Conservation (phyloP, 2,888 invertebrate species). For the Oegoconia quadripuncta region DNA sequence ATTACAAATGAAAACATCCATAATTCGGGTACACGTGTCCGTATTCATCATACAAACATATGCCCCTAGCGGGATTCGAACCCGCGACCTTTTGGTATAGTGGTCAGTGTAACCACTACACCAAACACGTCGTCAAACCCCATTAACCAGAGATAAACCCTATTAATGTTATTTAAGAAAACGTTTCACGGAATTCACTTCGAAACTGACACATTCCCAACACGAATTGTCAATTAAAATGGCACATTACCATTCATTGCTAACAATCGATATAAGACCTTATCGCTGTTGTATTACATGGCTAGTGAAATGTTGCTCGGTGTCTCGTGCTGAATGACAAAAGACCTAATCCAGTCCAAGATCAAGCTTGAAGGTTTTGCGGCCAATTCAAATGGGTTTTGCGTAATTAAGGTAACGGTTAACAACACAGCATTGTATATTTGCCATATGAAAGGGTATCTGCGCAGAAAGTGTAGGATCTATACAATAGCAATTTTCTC, state of each 20-base stretch:
- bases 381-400: slow-evolving; percentile 24
- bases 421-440: neutral
- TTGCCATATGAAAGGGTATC: too few relatives aligned
- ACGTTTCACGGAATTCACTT: neutral
- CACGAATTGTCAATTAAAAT: slow-evolving; percentile 9
- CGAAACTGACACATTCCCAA: slow-evolving; percentile 1
- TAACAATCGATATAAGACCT: neutral
- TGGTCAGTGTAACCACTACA: too few relatives aligned
- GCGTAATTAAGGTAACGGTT: slow-evolving; percentile 19
- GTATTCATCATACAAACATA: too few relatives aligned
- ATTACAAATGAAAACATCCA: too few relatives aligned
- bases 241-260: slow-evolving; percentile 1
- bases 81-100: too few relatives aligned
- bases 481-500: too few relatives aligned
- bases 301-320: slow-evolving; percentile 11
- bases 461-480: too few relatives aligned
- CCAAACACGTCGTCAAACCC: too few relatives aligned
- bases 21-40: too few relatives aligned
- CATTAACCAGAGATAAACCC: neutral
- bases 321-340: slow-evolving; percentile 21
- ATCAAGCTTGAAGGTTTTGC: slow-evolving; percentile 37
- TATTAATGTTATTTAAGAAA: neutral
- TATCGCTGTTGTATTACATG: neutral
- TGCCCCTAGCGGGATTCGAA: too few relatives aligned
- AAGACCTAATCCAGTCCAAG: slow-evolving; percentile 40